Conservation (phyloP, 2,888 invertebrate species). For the Ophion costatus region DNA sequence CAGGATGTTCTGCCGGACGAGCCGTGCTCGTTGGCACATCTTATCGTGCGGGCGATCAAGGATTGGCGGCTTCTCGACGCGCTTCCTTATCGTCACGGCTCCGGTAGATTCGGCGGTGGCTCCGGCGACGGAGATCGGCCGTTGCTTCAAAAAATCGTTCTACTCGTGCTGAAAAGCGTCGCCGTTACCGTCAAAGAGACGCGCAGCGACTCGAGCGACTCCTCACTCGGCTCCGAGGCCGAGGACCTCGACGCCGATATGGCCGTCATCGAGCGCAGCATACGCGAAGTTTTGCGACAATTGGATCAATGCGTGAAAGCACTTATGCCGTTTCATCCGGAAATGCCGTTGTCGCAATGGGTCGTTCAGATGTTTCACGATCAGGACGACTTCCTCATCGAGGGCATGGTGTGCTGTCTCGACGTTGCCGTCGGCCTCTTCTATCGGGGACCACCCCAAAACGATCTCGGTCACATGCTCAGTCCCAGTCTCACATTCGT, state of each 20-base stretch:
- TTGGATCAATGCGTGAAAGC: conserved; percentile 93
- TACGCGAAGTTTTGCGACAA: conserved; percentile 92
- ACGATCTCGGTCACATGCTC: conserved; percentile 91
- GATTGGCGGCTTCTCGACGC: conserved; percentile 90
- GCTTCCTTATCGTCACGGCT: conserved; percentile 83
- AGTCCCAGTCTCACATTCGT: conserved; percentile 95
- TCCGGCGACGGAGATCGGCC: conserved; percentile 85
- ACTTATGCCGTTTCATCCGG: conserved; percentile 93
- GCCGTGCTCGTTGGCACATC: conserved; percentile 93
- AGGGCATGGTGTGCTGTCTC: conserved; percentile 95
- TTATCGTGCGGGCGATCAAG: conserved; percentile 93
- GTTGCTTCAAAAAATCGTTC: conserved; percentile 92
- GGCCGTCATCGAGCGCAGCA: conserved; percentile 94
- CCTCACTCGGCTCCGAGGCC: conserved; percentile 92
- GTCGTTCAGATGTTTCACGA: conserved; percentile 94
- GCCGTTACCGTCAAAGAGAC: conserved; percentile 96
- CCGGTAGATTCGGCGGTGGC: conserved; percentile 84
- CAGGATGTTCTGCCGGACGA: conserved; percentile 95
- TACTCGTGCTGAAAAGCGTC: conserved; percentile 94
- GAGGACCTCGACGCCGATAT: conserved; percentile 95
- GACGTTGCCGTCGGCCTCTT: conserved; percentile 95
- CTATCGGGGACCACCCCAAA: conserved; percentile 91
- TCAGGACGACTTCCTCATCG: conserved; percentile 95
- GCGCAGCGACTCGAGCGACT: conserved; percentile 93
- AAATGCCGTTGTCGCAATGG: conserved; percentile 94